These are phyloP conservation scores for Nomada flava DNA, from an alignment of 2,888 invertebrate genomes.

Conservation along the genomic window DNA sequence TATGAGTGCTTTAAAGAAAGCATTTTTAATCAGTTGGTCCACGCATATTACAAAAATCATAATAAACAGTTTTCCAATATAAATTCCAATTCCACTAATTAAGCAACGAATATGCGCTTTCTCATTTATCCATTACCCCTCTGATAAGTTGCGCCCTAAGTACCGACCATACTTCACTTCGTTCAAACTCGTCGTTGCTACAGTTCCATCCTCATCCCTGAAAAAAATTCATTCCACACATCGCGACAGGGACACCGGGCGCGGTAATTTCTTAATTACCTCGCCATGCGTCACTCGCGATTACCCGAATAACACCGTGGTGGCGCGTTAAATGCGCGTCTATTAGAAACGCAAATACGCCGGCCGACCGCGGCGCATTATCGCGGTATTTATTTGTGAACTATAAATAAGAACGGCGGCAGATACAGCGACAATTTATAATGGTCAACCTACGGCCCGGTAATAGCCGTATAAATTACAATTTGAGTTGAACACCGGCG, in stretches of 20 bases:
- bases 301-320: conserved; percentile 16
- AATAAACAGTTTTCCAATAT: too few species aligned
- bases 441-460: conserved; percentile 30
- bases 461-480: conserved; percentile 54
- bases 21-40: too few species aligned
- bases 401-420: conserved; percentile 40
- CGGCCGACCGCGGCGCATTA: conserved; percentile 6
- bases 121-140: neutral
- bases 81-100: too few species aligned
- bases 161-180: neutral
- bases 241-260: conserved; percentile 9
- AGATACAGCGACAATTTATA: conserved; percentile 45
- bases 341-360: conserved; percentile 25
- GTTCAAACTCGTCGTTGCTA: neutral
- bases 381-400: conserved; percentile 36
- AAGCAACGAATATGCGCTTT: too few species aligned
- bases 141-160: neutral
- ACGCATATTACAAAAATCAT: too few species aligned
- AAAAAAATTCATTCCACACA: neutral
- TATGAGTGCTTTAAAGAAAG: too few species aligned
- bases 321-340: conserved; percentile 14
- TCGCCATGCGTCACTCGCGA: conserved; percentile 23
- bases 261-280: conserved; percentile 43
- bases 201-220: neutral
- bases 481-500: conserved; percentile 40